A percentile compares a stretch with the other conserved stretches of the same genome.
These are phyloP conservation scores for Drosophila sulfurigaster DNA, from an alignment of 1,140 invertebrate species.

Conservation along the genomic window DNA sequence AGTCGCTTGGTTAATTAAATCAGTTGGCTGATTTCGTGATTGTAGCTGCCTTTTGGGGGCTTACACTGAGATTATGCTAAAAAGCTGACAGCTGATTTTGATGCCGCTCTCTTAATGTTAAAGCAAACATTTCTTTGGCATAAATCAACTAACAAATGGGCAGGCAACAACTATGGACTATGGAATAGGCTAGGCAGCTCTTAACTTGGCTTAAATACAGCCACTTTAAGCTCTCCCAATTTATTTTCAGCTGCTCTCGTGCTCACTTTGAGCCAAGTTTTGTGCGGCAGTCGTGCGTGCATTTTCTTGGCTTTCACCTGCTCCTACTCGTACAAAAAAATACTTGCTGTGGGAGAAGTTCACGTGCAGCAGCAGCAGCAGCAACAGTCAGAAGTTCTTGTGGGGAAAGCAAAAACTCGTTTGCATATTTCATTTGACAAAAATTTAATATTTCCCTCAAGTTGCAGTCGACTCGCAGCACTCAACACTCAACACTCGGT, in stretches of 20 bases:
- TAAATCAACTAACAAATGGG: constrained; percentile 18
- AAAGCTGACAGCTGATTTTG: constrained; percentile 20
- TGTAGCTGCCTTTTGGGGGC: constrained; percentile 36
- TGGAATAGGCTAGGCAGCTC: background rate
- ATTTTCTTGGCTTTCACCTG: constrained; percentile 24
- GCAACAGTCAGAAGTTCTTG: background rate
- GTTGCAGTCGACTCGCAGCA: background rate
- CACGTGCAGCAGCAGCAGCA: constrained; percentile 1
- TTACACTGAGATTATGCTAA: constrained; percentile 39
- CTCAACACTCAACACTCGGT: background rate
- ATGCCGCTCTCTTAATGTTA: background rate
- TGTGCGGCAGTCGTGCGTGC: constrained; percentile 26
- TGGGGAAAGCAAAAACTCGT: background rate
- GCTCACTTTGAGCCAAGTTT: constrained; percentile 21
- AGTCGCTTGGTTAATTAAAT: constrained; percentile 46
- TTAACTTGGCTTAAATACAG: constrained; percentile 13
- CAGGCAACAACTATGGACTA: background rate
- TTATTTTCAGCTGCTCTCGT: background rate
- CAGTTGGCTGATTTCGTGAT: constrained; percentile 48
- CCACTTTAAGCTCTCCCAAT: background rate
- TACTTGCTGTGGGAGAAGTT: constrained; percentile 5
- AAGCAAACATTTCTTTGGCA: background rate
- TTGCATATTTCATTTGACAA: constrained; percentile 26
- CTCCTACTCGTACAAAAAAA: constrained; percentile 1
- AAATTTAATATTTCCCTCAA: constrained; percentile 36